Percentiles rank a stretch among this genome's conserved stretches.
Conservation (phyloP, 2,888 invertebrate genomes). For the Pantelozetes paolii region DNA sequence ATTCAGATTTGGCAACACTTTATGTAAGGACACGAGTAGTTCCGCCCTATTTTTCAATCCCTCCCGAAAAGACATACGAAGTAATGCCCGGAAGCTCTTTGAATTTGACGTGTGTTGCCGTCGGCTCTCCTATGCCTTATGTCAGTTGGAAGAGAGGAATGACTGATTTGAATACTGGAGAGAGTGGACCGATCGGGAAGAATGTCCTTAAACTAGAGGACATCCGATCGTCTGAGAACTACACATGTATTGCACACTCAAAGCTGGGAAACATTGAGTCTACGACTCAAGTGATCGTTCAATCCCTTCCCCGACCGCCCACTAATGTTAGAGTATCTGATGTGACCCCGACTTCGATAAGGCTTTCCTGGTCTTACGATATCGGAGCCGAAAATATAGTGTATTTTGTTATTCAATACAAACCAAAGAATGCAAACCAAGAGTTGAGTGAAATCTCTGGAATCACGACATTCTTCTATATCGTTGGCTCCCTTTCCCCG, state of each 20-base stretch:
- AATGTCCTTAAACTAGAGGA: slow-evolving; percentile 81
- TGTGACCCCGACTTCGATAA: slow-evolving; percentile 86
- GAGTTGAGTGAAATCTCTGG: slow-evolving; percentile 86
- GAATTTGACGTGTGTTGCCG: slow-evolving; percentile 92
- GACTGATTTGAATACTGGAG: slow-evolving; percentile 73
- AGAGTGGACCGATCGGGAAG: slow-evolving; percentile 57
- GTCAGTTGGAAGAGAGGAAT: slow-evolving; percentile 64
- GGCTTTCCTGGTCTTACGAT: slow-evolving; percentile 87
- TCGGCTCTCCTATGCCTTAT: slow-evolving; percentile 95
- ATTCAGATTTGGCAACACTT: slow-evolving; percentile 76
- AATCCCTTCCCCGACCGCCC: slow-evolving; percentile 88
- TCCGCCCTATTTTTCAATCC: slow-evolving; percentile 89
- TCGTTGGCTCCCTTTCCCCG: slow-evolving; percentile 71
- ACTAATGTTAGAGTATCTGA: slow-evolving; percentile 84
- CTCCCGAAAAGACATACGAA: slow-evolving; percentile 76
- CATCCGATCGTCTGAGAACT: slow-evolving; percentile 88
- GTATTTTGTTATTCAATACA: slow-evolving; percentile 94
- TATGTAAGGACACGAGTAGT: slow-evolving; percentile 94
- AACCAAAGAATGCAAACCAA: slow-evolving; percentile 80
- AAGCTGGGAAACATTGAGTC: slow-evolving; percentile 87
- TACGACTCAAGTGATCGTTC: slow-evolving; percentile 83
- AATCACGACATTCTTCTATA: slow-evolving; percentile 86
- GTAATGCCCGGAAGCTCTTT: slow-evolving; percentile 86
- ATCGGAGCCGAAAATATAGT: slow-evolving; percentile 71
- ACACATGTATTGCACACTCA: slow-evolving; percentile 93